Base-by-base conservation (phyloP, 1,140 invertebrate genomes). In the Homarus americanus region DNA sequence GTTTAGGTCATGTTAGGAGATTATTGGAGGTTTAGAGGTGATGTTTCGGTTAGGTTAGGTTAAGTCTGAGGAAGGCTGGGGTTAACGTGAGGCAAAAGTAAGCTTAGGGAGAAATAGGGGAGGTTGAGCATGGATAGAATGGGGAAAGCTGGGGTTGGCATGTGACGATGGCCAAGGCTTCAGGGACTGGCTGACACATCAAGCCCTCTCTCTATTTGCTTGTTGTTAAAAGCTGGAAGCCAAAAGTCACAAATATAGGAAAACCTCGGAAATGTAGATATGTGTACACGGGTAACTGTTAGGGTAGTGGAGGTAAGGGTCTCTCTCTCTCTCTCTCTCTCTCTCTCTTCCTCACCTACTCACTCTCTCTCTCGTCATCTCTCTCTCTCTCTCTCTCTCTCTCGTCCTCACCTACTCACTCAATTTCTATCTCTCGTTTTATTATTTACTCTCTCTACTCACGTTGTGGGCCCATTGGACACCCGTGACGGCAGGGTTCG, bases 381-480 rank as follows among this genome's bases (percentile, higher is more conserved):
- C 28, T 82, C n/a, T 66, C 28, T 0, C 41, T 32, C n/a, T 58
- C 44, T 32, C n/a, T 32, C 79, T 2, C 0, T 36, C 32, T 7
- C 73, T 76, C 34, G 15, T 5, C 7, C 15, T 15, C 24, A 20
- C 58, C 5, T 5, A 5, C 20, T 15, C 15, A 4, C 15, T 63
- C 4, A 20, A 17, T 24, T 5, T 4, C 7, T 3, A 20, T 20
- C 12, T 24, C 12, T 0, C 58, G 4, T 63, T 9, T 24, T 12
- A n/a, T 0, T 44, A 9, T n/a, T 44, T 3, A 36, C 24, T 17
- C 17, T 0, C 44, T 10, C 58, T n/a, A 96, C 96, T 96, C 95
- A 98, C 98, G 94, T 98, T 97, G 93, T 98, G 97, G 91, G 97
- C 96, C 97, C 97, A 98, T 94, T 98, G 97, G 53, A 98, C 97